These are phyloP conservation scores for Xiphophorus maculatus DNA, from an alignment of 2,113 vertebrate genomes.

Conservation along the genomic window DNA sequence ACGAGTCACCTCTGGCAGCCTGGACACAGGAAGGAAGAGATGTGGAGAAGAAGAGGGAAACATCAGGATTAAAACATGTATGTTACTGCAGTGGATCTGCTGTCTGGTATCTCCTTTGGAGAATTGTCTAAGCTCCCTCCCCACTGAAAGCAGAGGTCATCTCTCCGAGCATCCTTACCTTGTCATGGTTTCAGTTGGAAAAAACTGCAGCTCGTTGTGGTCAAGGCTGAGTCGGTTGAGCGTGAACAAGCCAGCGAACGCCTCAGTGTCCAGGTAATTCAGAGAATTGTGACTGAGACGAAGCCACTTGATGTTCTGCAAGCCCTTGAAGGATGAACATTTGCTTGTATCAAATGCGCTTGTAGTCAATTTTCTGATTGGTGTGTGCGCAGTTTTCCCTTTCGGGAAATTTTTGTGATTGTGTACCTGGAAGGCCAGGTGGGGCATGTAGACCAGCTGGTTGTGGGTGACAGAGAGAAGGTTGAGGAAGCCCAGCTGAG, in stretches of 20 bases:
- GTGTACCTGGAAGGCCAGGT: conserved; percentile 88
- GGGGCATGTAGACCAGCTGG: conserved; percentile 89
- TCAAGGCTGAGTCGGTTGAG: conserved; percentile 90
- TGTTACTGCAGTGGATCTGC: too few relatives aligned
- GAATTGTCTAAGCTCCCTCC: too few relatives aligned
- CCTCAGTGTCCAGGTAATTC: conserved; percentile 87
- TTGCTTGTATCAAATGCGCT: neutral
- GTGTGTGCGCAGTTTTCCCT: neutral
- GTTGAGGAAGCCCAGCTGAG: conserved; percentile 87
- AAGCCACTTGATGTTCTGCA: conserved; percentile 88
- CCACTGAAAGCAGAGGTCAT: too few relatives aligned
- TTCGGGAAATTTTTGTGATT: too few relatives aligned
- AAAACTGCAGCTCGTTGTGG: conserved; percentile 91
- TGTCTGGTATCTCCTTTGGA: too few relatives aligned
- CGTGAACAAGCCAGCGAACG: conserved; percentile 87
- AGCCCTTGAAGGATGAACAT: conserved; percentile 81
- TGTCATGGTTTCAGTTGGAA: conserved; percentile 87
- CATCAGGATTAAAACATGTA: neutral
- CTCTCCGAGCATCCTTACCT: conserved; percentile 62
- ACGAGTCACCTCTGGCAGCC: conserved; percentile 78
- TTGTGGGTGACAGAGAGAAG: conserved; percentile 88
- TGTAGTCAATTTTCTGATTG: neutral
- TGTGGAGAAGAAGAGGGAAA: neutral
- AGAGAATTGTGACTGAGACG: conserved; percentile 90
- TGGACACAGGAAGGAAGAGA: conserved; percentile 25